Conservation (phyloP, 2,888 invertebrate genomes). For the Drosophila mimetica region DNA sequence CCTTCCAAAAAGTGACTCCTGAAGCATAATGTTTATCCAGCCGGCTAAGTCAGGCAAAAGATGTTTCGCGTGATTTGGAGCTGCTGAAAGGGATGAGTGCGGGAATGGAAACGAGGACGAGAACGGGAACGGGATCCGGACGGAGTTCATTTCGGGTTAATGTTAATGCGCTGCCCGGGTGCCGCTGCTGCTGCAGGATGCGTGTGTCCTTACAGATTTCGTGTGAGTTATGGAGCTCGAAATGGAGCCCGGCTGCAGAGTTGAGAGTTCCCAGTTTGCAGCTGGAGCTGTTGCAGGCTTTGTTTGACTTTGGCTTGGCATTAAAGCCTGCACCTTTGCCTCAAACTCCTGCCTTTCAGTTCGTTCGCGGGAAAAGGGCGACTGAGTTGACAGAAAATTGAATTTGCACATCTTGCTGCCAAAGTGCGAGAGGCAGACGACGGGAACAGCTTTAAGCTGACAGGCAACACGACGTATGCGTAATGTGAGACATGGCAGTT, state of each 20-base stretch:
- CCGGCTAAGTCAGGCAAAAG: slow-evolving; percentile 73
- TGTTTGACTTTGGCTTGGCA: slow-evolving; percentile 56
- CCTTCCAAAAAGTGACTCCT: slow-evolving; percentile 2
- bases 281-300: slow-evolving; percentile 12
- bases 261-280: not conserved
- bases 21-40: slow-evolving; percentile 75
- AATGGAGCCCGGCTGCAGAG: slow-evolving; percentile 1
- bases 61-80: slow-evolving; percentile 75
- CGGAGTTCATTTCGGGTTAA: slow-evolving; percentile 76
- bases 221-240: slow-evolving; percentile 65
- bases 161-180: slow-evolving; percentile 53
- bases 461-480: slow-evolving; percentile 58
- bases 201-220: slow-evolving; percentile 75
- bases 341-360: not conserved
- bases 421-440: slow-evolving; percentile 23
- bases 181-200: slow-evolving; percentile 54
- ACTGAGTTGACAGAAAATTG: slow-evolving; percentile 70
- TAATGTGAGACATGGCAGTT: slow-evolving; percentile 8
- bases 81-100: not conserved
- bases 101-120: too few relatives aligned
- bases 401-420: slow-evolving; percentile 77
- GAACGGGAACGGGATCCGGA: slow-evolving; percentile 5
- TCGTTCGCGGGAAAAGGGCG: not conserved
- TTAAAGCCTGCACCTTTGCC: slow-evolving; percentile 28
- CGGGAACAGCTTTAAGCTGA: slow-evolving; percentile 51